Percentiles rank a stretch among this genome's conserved stretches.
Evolutionary conservation across 92 coral and sea anemone genomes (phyloP).

Genomic region (Scolanthus callimorphus): DNA sequence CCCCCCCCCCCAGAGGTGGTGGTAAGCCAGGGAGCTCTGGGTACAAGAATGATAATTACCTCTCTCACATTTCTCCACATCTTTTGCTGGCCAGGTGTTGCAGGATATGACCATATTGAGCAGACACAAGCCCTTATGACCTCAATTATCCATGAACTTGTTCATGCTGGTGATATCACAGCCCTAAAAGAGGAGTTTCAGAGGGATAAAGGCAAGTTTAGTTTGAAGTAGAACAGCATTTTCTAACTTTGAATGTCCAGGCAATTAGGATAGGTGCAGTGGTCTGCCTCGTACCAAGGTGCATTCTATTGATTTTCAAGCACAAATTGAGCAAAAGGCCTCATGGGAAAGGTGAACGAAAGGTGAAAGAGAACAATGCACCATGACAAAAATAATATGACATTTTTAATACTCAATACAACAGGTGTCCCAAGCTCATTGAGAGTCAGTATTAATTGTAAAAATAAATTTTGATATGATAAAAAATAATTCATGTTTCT

Average conservation of each 20-base stretch:
- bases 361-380: background rate
- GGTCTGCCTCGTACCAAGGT: no score
- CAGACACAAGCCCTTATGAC: slow-evolving; percentile 39
- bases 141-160: slow-evolving; percentile 55
- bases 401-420: no score
- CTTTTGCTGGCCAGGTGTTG: slow-evolving; percentile 18
- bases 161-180: slow-evolving; percentile 56
- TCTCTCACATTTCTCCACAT: background rate
- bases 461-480: no score
- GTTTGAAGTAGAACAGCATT: no score
- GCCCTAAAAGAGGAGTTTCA: slow-evolving; percentile 60
- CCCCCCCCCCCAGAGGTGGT: background rate
- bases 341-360: background rate
- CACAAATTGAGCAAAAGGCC: background rate
- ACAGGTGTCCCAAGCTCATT: no score
- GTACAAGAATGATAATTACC: background rate
- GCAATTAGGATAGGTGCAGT: no score
- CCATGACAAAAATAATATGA: no score
- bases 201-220: slow-evolving; percentile 50
- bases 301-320: background rate
- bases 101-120: slow-evolving; percentile 41
- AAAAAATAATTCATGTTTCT: no score
- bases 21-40: background rate
- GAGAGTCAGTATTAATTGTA: no score
- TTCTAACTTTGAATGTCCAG: no score